Evolutionary conservation across 2,888 invertebrate species (phyloP), one percentile per base, ranked within the genome.

Genomic region (Chaetoderma sp.): DNA sequence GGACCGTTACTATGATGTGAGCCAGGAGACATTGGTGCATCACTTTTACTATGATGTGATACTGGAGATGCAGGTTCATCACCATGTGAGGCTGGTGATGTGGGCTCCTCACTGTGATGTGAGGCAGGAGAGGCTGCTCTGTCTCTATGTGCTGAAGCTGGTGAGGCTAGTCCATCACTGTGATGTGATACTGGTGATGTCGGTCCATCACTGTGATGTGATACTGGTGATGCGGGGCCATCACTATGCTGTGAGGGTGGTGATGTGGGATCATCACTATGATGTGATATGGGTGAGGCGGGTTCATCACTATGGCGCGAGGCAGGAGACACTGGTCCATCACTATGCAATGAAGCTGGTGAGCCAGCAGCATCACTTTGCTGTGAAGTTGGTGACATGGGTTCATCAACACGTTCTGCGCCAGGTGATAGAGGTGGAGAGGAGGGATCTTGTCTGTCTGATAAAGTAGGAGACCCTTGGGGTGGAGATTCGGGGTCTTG

Each of bases 281-380:
- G n/a, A n/a, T n/a, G n/a, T n/a, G n/a, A n/a, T n/a, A n/a, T n/a
- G n/a, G n/a, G n/a, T n/a, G n/a, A n/a, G n/a, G n/a, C 33, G 23
- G 32, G 54, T 21, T 54, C 59, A 44, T 45, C 54, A 39, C 59
- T 49, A 32, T 32, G 42, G 32, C 54, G 58, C 16, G 58, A 55
- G n/a, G 44, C 54, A 18, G 67, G 68, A 36, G 66, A 64, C 32
- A 50, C 42, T 28, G 66, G 63, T 16, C 52, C 59, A 57, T 52
- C 65, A 58, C 63, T 61, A 4, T 55, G 33, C 13, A 28, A 13
- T 1, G 63, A 56, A 23, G 62, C 47, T 3, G 16, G 10, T 5
- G 57, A 57, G 6, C 27, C n/a, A n/a, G n/a, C n/a, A n/a, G n/a
- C n/a, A n/a, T n/a, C n/a, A n/a, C n/a, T n/a, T n/a, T n/a, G n/a